phyloP scores from a whole-genome alignment of 1,140 invertebrate genomes.

The Hestina assimilis region DNA sequence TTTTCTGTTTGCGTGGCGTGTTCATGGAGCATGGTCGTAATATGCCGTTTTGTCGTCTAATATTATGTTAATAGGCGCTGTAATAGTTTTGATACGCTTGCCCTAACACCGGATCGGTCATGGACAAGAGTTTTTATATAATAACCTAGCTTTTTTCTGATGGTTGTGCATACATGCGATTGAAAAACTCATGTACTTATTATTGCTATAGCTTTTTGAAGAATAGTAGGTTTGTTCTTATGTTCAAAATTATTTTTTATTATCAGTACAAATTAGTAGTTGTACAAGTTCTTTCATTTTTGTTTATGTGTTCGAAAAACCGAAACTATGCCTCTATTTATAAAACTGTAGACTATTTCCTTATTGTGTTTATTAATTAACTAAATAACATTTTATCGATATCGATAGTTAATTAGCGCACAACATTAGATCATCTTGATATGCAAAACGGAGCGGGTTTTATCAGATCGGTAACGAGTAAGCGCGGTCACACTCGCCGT shows the following conservation, averaged over 20 bases:
- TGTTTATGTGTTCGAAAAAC: too few relatives aligned
- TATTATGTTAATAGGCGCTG: conserved; percentile 58
- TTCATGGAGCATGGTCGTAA: conserved; percentile 24
- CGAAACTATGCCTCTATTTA: too few relatives aligned
- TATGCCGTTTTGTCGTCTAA: conserved; percentile 57
- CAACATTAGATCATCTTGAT: conserved; percentile 50
- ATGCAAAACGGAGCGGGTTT: conserved; percentile 51
- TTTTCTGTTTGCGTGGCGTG: conserved; percentile 25
- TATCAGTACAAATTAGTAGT: too few relatives aligned
- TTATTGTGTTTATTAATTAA: background rate
- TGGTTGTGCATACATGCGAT: too few relatives aligned
- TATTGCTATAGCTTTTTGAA: too few relatives aligned
- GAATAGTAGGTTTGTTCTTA: too few relatives aligned
- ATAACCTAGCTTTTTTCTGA: too few relatives aligned
- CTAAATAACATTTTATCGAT: conserved; percentile 23
- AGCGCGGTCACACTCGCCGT: conserved; percentile 49
- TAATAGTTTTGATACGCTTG: conserved; percentile 62
- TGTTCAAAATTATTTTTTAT: too few relatives aligned
- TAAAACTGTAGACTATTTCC: too few relatives aligned
- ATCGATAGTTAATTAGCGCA: conserved; percentile 23
- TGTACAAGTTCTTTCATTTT: too few relatives aligned
- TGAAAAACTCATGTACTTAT: too few relatives aligned
- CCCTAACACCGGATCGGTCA: conserved; percentile 35
- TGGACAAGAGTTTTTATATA: conserved; percentile 30
- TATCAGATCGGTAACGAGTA: conserved; percentile 54